Base-by-base conservation (phyloP, 2,888 invertebrate species). In the Heterodera filipjevi region DNA sequence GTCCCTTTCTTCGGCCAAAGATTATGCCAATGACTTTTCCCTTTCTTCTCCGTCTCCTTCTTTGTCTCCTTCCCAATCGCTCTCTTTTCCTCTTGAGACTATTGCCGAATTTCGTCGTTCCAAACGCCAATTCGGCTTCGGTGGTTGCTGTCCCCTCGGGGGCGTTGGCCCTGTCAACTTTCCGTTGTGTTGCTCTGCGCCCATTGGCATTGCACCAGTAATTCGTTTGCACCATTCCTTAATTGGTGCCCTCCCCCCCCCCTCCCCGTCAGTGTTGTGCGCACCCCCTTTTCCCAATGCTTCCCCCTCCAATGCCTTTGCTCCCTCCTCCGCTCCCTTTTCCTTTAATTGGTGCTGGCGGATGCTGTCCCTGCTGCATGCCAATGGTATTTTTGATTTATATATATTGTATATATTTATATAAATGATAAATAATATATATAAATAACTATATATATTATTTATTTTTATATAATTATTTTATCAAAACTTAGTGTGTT, bases 351-450 rank as follows among this genome's bases (percentile, higher is more conserved):
- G 46, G 75, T 30, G 66, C 27, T 46, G 68, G 33, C 68, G 68
- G 33, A 35, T 79, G 79, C 30, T 79, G 79, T 49, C 27, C 77
- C 19, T 79, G 79, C 68, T 79, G 79, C 70, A 79, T 79, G 79
- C 79, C 79, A n/a, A 71, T 71, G 22, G 75, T 75, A 12, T n/a
- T 59, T 59, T n/a, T n/a, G n/a, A n/a, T n/a, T n/a, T n/a, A n/a
- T n/a, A n/a, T n/a, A n/a, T n/a, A n/a, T n/a, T n/a, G n/a, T n/a
- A n/a, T n/a, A n/a, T n/a, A n/a, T n/a, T n/a, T n/a, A n/a, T n/a
- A n/a, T n/a, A n/a, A n/a, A n/a, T n/a, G n/a, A n/a, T n/a, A n/a
- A n/a, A n/a, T n/a, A n/a, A n/a, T n/a, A n/a, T n/a, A n/a, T n/a
- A n/a, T n/a, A n/a, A n/a, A n/a, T n/a, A n/a, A n/a, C n/a, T n/a